Base-by-base conservation (phyloP, 2,113 vertebrate species). In the Cyprinus carpio region DNA sequence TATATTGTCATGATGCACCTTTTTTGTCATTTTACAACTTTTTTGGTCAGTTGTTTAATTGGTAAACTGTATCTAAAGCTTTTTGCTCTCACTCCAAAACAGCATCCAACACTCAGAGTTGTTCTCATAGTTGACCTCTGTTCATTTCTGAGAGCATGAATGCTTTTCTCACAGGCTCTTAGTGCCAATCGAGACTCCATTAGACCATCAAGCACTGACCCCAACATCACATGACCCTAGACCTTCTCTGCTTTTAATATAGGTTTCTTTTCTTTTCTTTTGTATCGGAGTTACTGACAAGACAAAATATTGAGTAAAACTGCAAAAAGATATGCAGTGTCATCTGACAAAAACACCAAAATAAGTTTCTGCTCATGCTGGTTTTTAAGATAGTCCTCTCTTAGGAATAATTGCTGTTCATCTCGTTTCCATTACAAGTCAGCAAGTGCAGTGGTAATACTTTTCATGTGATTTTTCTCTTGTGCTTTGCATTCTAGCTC, bases 401-500 rank as follows among this genome's bases (percentile, higher is more conserved):
- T 69, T 81, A 40, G 76, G 60, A 77, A 85, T 85, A 34, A 84
- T 79, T 49, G 37, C 56, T 43, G 51, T 67, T 62, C 37, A 58
- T 83, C 81, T 65, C 15, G 75, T 86, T 82, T 82, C 71, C 67
- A 49, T 31, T 75, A 27, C 54, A 10, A 43, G 69, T 67, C 74
- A 84, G 60, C 67, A 46, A 46, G 29, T 64, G 9, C 27, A 75
- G 81, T n/a, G 10, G 20, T 60, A 60, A 60, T 62, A 82, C 88
- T 86, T 87, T 56, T 82, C 60, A 87, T 29, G 46, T 71, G 79
- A 60, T 88, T 88, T 90, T 80, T 49, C 34, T 31, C 78, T 31
- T n/a, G 43, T 51, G 60, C 74, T 86, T 89, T 49, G 49, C 80
- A 46, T 85, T 86, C 79, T 37, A 6, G 20, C 31, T 54, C 34